Evolutionary conservation across 2,888 invertebrate species (phyloP), one percentile per base, ranked within the genome.

Genomic region (Nowickia ferox): DNA sequence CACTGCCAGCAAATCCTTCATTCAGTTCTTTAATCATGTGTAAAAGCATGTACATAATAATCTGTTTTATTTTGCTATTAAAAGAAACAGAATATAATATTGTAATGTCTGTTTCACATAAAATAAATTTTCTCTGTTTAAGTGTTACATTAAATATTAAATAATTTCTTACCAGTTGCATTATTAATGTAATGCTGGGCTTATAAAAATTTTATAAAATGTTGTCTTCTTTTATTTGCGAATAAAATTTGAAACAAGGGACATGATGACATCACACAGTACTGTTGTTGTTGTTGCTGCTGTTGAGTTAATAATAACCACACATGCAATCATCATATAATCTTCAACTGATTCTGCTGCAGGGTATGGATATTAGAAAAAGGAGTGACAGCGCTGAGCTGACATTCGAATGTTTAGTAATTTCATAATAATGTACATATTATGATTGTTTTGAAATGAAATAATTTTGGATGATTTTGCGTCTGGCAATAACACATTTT

Each of bases 111-210:
- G 30, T 30, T 30, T 30, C 30, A 0, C 30, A 30, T 30, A 30
- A 40, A 19, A 42, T 19, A 44, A 44, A 44, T 11, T 63, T 5
- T 19, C 5, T 5, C 42, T 15, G 6, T 44, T 11, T 19, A 55
- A 55, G 57, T 55, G 30, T 42, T 75, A 30, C 55, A 38, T 17
- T 53, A 17, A 6, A 42, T 65, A 42, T 65, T 22, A 76, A 76
- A 53, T 65, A 55, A 65, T 55, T 55, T 55, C 9, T 76, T 65
- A 40, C 44, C 44, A 46, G 17, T 42, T 55, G 22, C 8, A 44
- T 13, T 42, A 44, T 19, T 44, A 22, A 44, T n/a, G n/a, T 42
- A 46, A 10, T 42, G 19, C n/a, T 30, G 30, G 13, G 13, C 30
- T 48, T 66, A 30, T 48, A 11, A 30, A 4, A 59, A 15, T 59